Evolutionary conservation across 2,113 vertebrate species (phyloP).

Genomic region (Haemorhous mexicanus): DNA sequence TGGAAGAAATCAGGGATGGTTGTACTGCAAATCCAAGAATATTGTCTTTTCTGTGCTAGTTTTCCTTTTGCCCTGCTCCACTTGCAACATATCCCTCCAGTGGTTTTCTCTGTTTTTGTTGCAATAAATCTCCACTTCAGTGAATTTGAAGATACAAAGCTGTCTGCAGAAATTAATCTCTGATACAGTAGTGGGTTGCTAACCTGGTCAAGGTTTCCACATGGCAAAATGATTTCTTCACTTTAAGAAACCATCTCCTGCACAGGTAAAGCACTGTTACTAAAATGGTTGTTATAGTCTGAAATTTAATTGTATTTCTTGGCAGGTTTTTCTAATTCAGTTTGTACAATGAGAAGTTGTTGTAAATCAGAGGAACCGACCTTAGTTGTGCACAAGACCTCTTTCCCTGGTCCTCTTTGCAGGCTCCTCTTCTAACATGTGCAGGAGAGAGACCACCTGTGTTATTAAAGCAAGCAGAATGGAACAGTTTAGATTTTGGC

Average conservation of each 20-base stretch:
- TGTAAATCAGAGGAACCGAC: not conserved
- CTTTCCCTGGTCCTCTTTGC: not conserved
- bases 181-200: not conserved
- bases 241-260: not conserved
- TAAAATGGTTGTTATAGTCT: not conserved
- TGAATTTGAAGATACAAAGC: not conserved
- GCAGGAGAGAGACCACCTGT: not conserved
- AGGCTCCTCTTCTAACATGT: not conserved
- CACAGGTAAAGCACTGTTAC: not conserved
- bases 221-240: not conserved
- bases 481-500: not conserved
- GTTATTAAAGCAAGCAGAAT: not conserved
- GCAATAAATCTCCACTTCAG: not conserved
- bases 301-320: not conserved
- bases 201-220: not conserved
- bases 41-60: not conserved
- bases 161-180: not conserved
- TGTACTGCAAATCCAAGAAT: not conserved
- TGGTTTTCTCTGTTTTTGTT: not conserved
- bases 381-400: not conserved
- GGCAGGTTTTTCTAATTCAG: not conserved
- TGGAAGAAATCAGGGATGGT: not conserved
- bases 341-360: not conserved
- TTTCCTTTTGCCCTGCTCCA: not conserved
- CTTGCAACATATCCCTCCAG: not conserved